Conservation (phyloP, 2,797 vertebrate genomes). For the Diplodus sargus region DNA sequence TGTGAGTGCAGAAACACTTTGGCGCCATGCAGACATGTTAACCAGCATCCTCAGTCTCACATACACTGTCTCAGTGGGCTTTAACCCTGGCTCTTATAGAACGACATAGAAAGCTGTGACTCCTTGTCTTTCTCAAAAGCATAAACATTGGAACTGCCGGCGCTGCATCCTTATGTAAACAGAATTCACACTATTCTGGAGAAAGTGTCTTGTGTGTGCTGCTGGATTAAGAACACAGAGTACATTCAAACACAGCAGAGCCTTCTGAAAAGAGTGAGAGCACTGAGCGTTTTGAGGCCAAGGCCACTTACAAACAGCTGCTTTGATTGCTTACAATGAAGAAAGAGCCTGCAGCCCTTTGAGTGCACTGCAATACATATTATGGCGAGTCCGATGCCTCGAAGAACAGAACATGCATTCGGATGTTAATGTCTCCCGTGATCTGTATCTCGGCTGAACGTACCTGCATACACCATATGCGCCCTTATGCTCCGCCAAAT, state of each 20-base stretch:
- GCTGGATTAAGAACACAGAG: slow-evolving; percentile 22
- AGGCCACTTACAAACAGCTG: slow-evolving; percentile 45
- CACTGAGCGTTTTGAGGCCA: slow-evolving; percentile 5
- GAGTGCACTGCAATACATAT: slow-evolving; percentile 12
- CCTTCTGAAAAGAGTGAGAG: slow-evolving; percentile 11
- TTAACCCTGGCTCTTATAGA: not conserved
- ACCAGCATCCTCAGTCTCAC: not conserved
- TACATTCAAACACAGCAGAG: slow-evolving; percentile 25
- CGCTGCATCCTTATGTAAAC: not conserved
- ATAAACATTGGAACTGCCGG: slow-evolving; percentile 1
- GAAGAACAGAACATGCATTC: slow-evolving; percentile 13
- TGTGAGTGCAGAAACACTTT: slow-evolving; percentile 13
- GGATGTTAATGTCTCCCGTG: not conserved
- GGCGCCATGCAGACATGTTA: not conserved
- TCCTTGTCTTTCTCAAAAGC: not conserved
- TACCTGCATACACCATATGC: slow-evolving; percentile 20
- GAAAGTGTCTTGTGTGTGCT: slow-evolving; percentile 5
- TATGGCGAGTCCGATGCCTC: not conserved
- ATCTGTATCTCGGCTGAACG: slow-evolving; percentile 31
- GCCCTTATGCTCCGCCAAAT: slow-evolving; percentile 28
- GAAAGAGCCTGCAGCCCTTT: slow-evolving; percentile 12
- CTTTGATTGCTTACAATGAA: slow-evolving; percentile 30
- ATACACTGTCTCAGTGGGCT: not conserved
- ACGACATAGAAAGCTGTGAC: not conserved
- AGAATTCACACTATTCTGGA: not conserved